Conservation (phyloP, 2,113 vertebrate species). For the Illadopsis cleaveri region DNA sequence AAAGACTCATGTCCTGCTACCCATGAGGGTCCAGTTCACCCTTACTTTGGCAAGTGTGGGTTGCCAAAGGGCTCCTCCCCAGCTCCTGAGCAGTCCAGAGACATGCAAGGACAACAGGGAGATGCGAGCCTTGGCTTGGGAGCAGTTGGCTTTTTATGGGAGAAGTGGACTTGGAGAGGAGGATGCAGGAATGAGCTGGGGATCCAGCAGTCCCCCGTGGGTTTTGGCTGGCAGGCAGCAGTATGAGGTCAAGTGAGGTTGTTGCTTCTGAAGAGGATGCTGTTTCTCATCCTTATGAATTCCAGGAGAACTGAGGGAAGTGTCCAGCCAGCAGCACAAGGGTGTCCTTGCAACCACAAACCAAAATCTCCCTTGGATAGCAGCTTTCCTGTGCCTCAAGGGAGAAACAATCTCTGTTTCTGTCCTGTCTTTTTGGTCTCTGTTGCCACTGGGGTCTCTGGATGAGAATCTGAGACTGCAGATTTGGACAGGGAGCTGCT, state of each 20-base stretch:
- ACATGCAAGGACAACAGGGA: not conserved
- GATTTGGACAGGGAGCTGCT: not conserved
- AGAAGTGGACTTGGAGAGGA: not conserved
- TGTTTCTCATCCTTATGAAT: not conserved
- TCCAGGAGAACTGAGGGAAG: not conserved
- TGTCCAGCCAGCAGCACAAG: not conserved
- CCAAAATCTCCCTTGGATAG: not conserved
- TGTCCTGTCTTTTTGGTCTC: not conserved
- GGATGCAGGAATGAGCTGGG: not conserved
- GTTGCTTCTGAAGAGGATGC: not conserved
- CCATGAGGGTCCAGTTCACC: not conserved
- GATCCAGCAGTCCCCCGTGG: not conserved
- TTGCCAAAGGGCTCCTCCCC: not conserved
- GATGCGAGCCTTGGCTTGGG: not conserved
- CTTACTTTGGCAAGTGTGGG: accelerated
- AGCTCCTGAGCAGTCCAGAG: not conserved
- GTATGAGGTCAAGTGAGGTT: not conserved
- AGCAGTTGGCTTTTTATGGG: not conserved
- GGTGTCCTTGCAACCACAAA: not conserved
- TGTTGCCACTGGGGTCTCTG: not conserved
- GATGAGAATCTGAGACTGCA: not conserved
- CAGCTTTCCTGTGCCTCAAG: not conserved
- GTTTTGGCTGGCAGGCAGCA: not conserved
- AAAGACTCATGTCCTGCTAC: not conserved
- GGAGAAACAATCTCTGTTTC: not conserved